Base-by-base conservation (phyloP, 2,113 vertebrate genomes). In the Delphinapterus leucas region DNA sequence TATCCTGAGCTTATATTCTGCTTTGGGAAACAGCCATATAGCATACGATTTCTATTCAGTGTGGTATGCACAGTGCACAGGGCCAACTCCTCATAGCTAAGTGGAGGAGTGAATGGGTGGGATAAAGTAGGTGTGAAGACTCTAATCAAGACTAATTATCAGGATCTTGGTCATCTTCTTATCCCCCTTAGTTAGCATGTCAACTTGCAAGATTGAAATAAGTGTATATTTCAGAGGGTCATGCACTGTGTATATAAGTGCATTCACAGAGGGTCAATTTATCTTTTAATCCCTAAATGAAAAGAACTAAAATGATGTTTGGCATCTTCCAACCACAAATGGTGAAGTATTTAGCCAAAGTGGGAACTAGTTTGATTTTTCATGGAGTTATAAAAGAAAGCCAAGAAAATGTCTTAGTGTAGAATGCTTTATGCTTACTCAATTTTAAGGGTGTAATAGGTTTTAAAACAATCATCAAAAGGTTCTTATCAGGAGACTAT, bases 321-420 rank as follows among this genome's bases (percentile, higher is more conserved):
- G 97, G 92, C 87, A 85, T 97, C 92, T 89, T 96, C 83, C 87
- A 96, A 87, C 92, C 94, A 96, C 96, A 97, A 97, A 96, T 63
- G 92, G 94, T 90, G 70, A 93, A 97, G 70, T 84, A 93, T 92
- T 97, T 96, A 97, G 92, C 82, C 92, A 96, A 97, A 97, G 95
- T 97, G 84, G 87, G 96, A 97, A 96, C 68, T 97, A 97, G 97
- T 97, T 96, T 97, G 92, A 97, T 97, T 97, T 97, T 96, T 96
- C 94, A 71, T 90, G 70, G 68, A 92, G 44, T 95, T 94, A 36
- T 53, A 87, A 88, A 95, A 61, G 83, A 92, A 96, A 93, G 93
- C 92, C 96, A 97, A 97, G 96, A 96, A 97, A 97, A 97, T 96
- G 95, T 93, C 97, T 86, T 61, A 70, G 63, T 71, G 36, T 7